Percentiles rank a stretch among this genome's conserved stretches.
Evolutionary conservation across 2,797 vertebrate genomes (phyloP).

Genomic region (Xenentodon cancila): DNA sequence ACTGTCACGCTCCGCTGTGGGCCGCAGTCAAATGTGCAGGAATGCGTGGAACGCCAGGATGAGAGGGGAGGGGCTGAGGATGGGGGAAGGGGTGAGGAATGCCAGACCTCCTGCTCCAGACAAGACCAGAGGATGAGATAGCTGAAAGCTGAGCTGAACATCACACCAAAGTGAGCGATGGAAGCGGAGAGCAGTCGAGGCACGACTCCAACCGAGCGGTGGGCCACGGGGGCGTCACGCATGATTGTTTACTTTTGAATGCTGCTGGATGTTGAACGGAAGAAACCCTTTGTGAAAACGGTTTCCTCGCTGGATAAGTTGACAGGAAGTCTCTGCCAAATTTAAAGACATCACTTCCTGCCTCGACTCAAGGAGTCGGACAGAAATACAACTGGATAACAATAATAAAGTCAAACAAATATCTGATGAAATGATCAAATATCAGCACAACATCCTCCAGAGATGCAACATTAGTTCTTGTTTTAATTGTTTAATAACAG

Average conservation of each 20-base stretch:
- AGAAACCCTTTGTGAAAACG: slow-evolving; percentile 13
- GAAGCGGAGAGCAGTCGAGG: slow-evolving; percentile 1
- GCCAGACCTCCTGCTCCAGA: slow-evolving; percentile 32
- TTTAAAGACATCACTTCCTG: slow-evolving; percentile 42
- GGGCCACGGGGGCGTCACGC: neutral
- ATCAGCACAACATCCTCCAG: no score
- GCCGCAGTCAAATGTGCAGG: slow-evolving; percentile 35
- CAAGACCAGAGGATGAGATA: slow-evolving; percentile 40
- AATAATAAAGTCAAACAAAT: neutral
- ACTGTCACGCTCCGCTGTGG: slow-evolving; percentile 28
- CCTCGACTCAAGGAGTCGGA: neutral
- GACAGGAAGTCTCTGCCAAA: slow-evolving; percentile 46
- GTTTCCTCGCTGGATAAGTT: slow-evolving; percentile 44
- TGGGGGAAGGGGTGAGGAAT: slow-evolving; percentile 18
- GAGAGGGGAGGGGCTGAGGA: neutral
- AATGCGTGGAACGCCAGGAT: slow-evolving; percentile 62
- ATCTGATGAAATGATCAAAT: neutral
- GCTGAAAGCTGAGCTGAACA: neutral
- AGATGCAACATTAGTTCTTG: no score
- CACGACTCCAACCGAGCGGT: neutral
- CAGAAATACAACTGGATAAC: neutral
- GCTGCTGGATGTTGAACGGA: slow-evolving; percentile 8
- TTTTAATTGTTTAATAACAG: no score
- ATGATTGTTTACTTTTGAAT: slow-evolving; percentile 11
- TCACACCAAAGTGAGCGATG: slow-evolving; percentile 1